Evolutionary conservation across 2,113 vertebrate species (phyloP).

Genomic region (Tachycineta bicolor): DNA sequence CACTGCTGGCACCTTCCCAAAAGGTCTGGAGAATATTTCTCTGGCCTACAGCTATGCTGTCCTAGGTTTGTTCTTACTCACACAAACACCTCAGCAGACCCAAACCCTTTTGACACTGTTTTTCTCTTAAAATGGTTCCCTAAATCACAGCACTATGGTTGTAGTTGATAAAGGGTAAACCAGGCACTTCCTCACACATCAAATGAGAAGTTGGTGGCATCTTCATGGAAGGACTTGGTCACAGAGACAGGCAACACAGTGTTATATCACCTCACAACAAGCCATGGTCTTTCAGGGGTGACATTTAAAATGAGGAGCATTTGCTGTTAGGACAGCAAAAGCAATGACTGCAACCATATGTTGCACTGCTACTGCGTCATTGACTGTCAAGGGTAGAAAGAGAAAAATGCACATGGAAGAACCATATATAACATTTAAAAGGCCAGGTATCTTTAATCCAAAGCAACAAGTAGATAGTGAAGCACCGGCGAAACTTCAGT

Average conservation of each 20-base stretch:
- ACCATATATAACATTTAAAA: neutral
- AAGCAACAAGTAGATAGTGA: neutral
- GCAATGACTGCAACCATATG: neutral
- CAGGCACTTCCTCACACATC: neutral
- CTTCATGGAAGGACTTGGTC: neutral
- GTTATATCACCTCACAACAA: neutral
- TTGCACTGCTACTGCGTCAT: neutral
- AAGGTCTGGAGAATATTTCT: neutral
- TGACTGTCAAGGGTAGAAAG: neutral
- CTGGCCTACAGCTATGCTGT: neutral
- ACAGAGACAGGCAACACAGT: neutral
- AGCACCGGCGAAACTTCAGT: neutral
- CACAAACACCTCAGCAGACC: neutral
- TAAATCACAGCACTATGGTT: neutral
- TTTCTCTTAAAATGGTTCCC: neutral
- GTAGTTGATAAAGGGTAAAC: neutral
- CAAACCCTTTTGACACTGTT: neutral
- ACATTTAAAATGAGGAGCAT: neutral
- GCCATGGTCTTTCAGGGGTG: neutral
- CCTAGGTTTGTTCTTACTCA: neutral
- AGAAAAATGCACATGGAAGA: fast-evolving
- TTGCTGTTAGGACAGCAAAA: neutral
- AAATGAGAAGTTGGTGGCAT: neutral
- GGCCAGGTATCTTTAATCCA: neutral
- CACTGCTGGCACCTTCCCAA: neutral